phyloP scores from a whole-genome alignment of 2,113 vertebrate genomes.

The Hippotragus niger region DNA sequence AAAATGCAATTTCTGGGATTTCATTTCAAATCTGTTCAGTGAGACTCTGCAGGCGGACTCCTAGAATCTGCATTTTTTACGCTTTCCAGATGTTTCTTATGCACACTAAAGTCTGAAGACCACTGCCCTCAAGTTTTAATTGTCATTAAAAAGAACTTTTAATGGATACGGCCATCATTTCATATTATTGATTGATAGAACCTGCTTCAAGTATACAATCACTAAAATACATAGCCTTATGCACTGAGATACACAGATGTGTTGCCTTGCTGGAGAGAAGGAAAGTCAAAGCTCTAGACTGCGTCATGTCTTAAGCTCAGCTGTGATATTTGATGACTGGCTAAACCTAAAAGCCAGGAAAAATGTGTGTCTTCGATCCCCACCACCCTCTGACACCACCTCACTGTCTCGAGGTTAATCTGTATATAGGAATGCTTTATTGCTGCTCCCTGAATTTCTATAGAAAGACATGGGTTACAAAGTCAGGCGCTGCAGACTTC shows the following conservation, averaged over 20 bases:
- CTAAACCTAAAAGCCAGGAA: constrained; percentile 24
- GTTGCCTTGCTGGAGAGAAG: not conserved
- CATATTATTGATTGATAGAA: constrained; percentile 21
- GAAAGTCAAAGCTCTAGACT: constrained; percentile 1
- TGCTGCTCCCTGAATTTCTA: not conserved
- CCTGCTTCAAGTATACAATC: constrained; percentile 21
- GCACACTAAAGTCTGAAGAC: not conserved
- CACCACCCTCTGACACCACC: not conserved
- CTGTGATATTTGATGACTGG: constrained; percentile 52
- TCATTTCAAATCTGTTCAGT: constrained; percentile 28
- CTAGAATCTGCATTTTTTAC: constrained; percentile 49
- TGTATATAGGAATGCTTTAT: constrained; percentile 58
- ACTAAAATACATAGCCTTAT: not conserved
- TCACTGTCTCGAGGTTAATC: constrained; percentile 21
- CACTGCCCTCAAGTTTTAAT: constrained; percentile 27
- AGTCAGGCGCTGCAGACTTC: constrained; percentile 43
- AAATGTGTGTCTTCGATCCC: not conserved
- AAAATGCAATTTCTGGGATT: constrained; percentile 35
- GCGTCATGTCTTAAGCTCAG: constrained; percentile 50
- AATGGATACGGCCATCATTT: not conserved
- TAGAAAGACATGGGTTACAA: constrained; percentile 46
- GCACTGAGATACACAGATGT: not conserved
- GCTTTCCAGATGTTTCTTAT: constrained; percentile 45
- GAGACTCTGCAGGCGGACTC: not conserved
- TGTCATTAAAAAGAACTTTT: constrained; percentile 49